Evolutionary conservation across 2,113 vertebrate genomes (phyloP).

Genomic region (Catharus bicknelli): DNA sequence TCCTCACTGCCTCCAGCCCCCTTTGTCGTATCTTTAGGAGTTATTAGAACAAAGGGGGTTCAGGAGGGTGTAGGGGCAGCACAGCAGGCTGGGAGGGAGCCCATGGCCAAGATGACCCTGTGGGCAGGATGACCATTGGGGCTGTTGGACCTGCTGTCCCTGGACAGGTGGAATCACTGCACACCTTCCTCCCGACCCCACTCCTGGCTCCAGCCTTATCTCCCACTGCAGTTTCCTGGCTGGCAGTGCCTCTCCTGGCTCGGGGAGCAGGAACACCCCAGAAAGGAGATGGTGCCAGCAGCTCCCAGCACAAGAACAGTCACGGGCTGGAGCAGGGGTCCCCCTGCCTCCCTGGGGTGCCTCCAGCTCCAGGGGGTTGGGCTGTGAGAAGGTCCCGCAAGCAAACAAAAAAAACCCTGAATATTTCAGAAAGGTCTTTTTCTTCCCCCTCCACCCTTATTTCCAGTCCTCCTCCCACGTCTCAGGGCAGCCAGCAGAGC

Average conservation of each 20-base stretch:
- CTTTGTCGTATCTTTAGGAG: neutral
- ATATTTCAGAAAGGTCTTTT: neutral
- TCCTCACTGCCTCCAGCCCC: neutral
- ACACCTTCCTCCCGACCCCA: accelerated
- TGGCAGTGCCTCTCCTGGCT: neutral
- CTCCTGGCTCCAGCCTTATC: neutral
- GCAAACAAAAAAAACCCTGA: neutral
- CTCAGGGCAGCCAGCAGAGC: neutral
- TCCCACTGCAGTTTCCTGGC: neutral
- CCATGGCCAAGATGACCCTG: neutral
- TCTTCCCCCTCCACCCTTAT: neutral
- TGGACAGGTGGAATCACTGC: neutral
- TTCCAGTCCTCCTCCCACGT: neutral
- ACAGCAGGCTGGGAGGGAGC: neutral
- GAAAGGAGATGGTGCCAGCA: neutral
- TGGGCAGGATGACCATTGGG: neutral
- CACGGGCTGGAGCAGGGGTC: neutral
- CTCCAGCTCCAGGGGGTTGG: neutral
- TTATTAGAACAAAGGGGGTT: neutral
- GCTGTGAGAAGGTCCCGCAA: accelerated
- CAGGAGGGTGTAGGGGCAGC: accelerated
- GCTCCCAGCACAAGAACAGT: accelerated
- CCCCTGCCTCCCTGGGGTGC: neutral
- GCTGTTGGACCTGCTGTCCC: accelerated
- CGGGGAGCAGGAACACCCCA: neutral